phyloP scores from a whole-genome alignment of 2,888 invertebrate species.

The Parnassius apollo region DNA sequence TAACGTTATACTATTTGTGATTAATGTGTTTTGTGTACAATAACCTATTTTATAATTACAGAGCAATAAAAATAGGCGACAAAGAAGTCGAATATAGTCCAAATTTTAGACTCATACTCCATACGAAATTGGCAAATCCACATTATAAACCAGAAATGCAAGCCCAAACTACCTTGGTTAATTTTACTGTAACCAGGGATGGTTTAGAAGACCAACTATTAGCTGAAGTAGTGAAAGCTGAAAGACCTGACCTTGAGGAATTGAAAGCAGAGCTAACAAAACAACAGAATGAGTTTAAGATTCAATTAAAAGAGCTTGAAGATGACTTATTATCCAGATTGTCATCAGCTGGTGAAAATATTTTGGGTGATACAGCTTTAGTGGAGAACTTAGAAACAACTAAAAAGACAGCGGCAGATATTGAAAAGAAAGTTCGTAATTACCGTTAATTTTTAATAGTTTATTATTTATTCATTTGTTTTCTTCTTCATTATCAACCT shows the following conservation, averaged over 20 bases:
- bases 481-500: no score
- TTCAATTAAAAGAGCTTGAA: slow-evolving; percentile 94
- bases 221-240: slow-evolving; percentile 98
- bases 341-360: slow-evolving; percentile 95
- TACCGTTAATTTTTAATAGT: not conserved
- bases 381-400: slow-evolving; percentile 98
- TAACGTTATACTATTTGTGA: no score
- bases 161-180: slow-evolving; percentile 97
- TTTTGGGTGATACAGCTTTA: slow-evolving; percentile 95
- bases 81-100: slow-evolving; percentile 97
- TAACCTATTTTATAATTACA: slow-evolving; percentile 49
- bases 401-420: slow-evolving; percentile 97
- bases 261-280: slow-evolving; percentile 96
- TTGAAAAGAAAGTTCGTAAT: slow-evolving; percentile 88
- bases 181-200: slow-evolving; percentile 97
- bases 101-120: slow-evolving; percentile 92
- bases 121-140: slow-evolving; percentile 97
- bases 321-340: slow-evolving; percentile 94
- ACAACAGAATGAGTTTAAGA: slow-evolving; percentile 98
- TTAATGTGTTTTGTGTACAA: no score
- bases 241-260: slow-evolving; percentile 97
- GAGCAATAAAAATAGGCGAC: slow-evolving; percentile 97
- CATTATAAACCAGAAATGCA: slow-evolving; percentile 99
- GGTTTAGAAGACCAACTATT: slow-evolving; percentile 97
- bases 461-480: not conserved